phyloP scores from a whole-genome alignment of 2,797 vertebrate genomes.

The Liasis olivaceus region DNA sequence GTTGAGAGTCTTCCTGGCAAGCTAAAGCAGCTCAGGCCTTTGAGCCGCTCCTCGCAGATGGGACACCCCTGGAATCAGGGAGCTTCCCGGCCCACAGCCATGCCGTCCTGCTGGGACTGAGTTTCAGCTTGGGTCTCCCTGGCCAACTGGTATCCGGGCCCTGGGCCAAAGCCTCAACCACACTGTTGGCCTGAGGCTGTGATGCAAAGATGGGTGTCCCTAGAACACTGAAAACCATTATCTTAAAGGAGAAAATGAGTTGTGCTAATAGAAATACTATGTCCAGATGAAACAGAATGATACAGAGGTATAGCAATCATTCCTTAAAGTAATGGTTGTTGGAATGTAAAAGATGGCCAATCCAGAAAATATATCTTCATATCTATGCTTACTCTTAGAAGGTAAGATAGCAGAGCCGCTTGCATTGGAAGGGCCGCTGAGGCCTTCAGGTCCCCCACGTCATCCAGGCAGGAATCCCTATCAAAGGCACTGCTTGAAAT shows the following conservation, averaged over 20 bases:
- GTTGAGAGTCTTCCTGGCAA: not conserved
- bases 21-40: not conserved
- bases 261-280: not conserved
- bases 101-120: not conserved
- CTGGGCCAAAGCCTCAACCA: not conserved
- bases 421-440: too few species aligned
- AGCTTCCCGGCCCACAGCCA: not conserved
- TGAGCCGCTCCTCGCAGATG: not conserved
- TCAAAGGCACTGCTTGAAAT: not conserved
- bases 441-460: not conserved
- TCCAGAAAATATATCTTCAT: not conserved
- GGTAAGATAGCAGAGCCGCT: too few species aligned
- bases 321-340: not conserved
- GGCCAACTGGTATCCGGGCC: not conserved
- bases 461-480: not conserved
- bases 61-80: not conserved
- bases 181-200: not conserved
- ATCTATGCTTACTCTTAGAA: not conserved
- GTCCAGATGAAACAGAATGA: not conserved
- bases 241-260: too few species aligned
- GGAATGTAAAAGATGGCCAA: not conserved
- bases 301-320: not conserved
- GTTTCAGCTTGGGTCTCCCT: not conserved
- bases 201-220: not conserved
- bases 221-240: not conserved